Evolutionary conservation across 2,797 vertebrate species (phyloP), one percentile per base, ranked within the genome.

Genomic region (Huso huso): DNA sequence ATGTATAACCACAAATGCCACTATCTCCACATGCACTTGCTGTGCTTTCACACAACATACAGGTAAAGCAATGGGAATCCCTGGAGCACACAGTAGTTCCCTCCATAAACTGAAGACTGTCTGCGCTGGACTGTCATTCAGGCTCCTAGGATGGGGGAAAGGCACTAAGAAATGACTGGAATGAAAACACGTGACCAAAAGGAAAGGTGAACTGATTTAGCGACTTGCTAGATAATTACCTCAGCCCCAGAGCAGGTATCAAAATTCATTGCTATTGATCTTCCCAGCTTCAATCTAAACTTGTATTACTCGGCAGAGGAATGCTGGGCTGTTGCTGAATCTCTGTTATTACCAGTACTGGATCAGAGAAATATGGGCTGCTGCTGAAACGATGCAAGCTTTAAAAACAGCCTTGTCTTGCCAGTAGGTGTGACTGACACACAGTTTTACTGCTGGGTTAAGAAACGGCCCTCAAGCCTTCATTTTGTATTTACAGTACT

Each of bases 181-280:
- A 55, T 55, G 53, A n/a, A 55, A 55, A 55, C 53, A 55, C n/a
- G 53, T 55, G 53, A 55, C n/a, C 53, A 6, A 55, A 10, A 55
- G 53, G 53, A 55, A 3, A 55, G 53, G 53, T 55, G 53, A 55
- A 55, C 5, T 55, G 53, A n/a, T 10, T 55, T 55, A 55, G 53
- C 1, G 53, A 55, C 53, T 10, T 55, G 53, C 6, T 55, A 5
- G 53, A 55, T 55, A 55, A 55, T 55, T 55, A 55, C 53, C 53
- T 55, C 53, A 10, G 53, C 53, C 37, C 53, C 53, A 55, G 53
- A 55, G 53, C 53, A 55, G 10, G 53, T 55, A 55, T 55, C 53
- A 55, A 55, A 55, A 55, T 55, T 55, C 53, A 55, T 55, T 55
- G 53, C 53, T 55, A 55, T 55, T n/a, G 53, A 55, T 55, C 53